phyloP scores from a whole-genome alignment of 2,113 vertebrate species.

The Eleginops maclovinus region DNA sequence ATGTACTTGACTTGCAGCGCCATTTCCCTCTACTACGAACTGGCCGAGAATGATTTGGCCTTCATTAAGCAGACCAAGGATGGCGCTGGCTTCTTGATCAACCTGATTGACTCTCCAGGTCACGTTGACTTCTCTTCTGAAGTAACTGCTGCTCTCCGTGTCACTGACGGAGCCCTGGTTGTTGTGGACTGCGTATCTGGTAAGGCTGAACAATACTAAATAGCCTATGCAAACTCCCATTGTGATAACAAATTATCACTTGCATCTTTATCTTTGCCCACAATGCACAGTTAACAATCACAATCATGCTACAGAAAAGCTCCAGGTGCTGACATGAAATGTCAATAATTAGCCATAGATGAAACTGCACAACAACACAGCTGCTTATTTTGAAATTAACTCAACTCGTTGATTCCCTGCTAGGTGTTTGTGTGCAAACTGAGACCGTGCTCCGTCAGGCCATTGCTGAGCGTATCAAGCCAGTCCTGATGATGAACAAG shows the following conservation, averaged over 20 bases:
- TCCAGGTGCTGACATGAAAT: rapidly evolving
- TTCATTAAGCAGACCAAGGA: slow-evolving; percentile 97
- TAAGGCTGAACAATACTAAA: slow-evolving; percentile 63
- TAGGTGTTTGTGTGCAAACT: slow-evolving; percentile 96
- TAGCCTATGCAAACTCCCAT: not conserved
- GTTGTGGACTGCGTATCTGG: slow-evolving; percentile 98
- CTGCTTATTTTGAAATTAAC: not conserved
- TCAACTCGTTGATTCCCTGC: not conserved
- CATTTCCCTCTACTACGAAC: slow-evolving; percentile 94
- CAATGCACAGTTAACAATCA: too few relatives aligned
- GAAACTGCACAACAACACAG: not conserved
- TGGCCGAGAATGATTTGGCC: slow-evolving; percentile 89
- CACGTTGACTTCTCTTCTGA: slow-evolving; percentile 98
- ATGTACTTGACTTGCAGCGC: slow-evolving; percentile 80
- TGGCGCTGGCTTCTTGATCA: slow-evolving; percentile 94
- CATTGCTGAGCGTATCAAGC: slow-evolving; percentile 94
- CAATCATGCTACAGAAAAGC: not conserved
- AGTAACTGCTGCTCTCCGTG: slow-evolving; percentile 95
- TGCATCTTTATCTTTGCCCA: too few relatives aligned
- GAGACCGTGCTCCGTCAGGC: slow-evolving; percentile 97
- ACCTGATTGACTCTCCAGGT: slow-evolving; percentile 95
- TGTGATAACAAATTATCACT: too few relatives aligned
- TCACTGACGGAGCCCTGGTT: slow-evolving; percentile 96
- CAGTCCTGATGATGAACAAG: slow-evolving; percentile 99
- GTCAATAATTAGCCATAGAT: not conserved